These are phyloP conservation scores for Muraenolepis orangiensis DNA, from an alignment of 2,797 vertebrate species.

Conservation along the genomic window DNA sequence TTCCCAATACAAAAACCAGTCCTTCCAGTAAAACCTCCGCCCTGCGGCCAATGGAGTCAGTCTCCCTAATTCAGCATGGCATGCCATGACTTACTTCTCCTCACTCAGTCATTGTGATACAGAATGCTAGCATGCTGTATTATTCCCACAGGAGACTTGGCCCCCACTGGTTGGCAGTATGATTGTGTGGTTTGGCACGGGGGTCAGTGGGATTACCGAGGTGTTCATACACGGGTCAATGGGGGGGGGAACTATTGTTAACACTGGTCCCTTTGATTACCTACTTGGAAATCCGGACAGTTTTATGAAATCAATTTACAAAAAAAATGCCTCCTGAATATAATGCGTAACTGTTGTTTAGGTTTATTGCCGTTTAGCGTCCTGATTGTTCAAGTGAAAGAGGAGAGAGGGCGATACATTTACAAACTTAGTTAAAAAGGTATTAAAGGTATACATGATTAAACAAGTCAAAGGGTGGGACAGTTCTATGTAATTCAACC, in stretches of 20 bases:
- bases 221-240: conserved; percentile 15
- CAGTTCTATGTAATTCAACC: background rate
- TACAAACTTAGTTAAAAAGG: background rate
- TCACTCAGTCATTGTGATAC: conserved; percentile 22
- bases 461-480: background rate
- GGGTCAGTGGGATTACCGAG: conserved; percentile 30
- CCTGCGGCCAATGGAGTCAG: conserved; percentile 13
- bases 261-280: conserved; percentile 15
- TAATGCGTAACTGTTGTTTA: background rate
- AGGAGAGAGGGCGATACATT: background rate
- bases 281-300: conserved; percentile 1
- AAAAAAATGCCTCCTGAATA: background rate
- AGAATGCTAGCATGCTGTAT: conserved; percentile 33
- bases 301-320: background rate
- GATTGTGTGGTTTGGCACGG: conserved; percentile 52
- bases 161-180: conserved; percentile 29
- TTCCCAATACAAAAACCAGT: conserved; percentile 35
- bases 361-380: no score
- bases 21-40: conserved; percentile 26
- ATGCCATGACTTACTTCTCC: conserved; percentile 21
- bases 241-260: conserved; percentile 17
- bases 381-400: background rate
- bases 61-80: conserved; percentile 34
- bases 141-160: conserved; percentile 26
- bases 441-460: background rate